Base-by-base conservation (phyloP, 2,797 vertebrate genomes). In the Limosa lapponica region DNA sequence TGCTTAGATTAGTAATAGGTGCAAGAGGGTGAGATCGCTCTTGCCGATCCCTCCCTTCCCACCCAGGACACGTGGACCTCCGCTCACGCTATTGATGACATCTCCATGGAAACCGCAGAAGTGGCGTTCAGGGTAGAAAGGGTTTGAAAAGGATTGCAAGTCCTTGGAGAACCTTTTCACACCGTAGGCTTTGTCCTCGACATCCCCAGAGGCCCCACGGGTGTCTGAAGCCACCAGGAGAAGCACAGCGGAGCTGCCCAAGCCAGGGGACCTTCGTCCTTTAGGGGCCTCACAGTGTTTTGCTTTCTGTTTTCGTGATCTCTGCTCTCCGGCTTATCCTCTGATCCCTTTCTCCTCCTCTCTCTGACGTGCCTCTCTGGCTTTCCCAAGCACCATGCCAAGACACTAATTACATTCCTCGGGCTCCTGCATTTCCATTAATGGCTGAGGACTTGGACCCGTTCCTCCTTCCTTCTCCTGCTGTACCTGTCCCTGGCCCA, bases 371-470 rank as follows among this genome's bases (percentile, higher is more conserved):
- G 71, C 41, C n/a, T 71, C 37, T 78, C 74, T 92, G 78, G 62
- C 64, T 95, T 96, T 96, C 95, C 90, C 94, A 94, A 96, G 93
- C 73, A 37, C 71, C 13, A 2, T 87, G 91, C 96, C 96, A 95
- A 96, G 64, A 77, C 0, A 0, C 59, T 90, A 84, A 96, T 96
- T 94, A 73, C 91, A 90, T 87, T 94, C 84, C 74, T 87, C 0
- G 0, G 93, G 67, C 78, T 94, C 39, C 87, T 57, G 52, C 2
- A 0, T 81, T 93, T 92, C 92, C 84, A 92, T 93, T 89, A 94
- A 85, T 64, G 85, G 82, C 77, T 89, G 87, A 94, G 70, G 41
- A 66, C 88, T 92, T 90, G 88, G 90, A 94, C 46, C 24, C 1
- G 0, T 82, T 90, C 74, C 90, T 84, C 37, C 37, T 89, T 86